These are phyloP conservation scores for Schizothorax lantsangensis DNA, from an alignment of 2,797 vertebrate genomes.

Conservation along the genomic window DNA sequence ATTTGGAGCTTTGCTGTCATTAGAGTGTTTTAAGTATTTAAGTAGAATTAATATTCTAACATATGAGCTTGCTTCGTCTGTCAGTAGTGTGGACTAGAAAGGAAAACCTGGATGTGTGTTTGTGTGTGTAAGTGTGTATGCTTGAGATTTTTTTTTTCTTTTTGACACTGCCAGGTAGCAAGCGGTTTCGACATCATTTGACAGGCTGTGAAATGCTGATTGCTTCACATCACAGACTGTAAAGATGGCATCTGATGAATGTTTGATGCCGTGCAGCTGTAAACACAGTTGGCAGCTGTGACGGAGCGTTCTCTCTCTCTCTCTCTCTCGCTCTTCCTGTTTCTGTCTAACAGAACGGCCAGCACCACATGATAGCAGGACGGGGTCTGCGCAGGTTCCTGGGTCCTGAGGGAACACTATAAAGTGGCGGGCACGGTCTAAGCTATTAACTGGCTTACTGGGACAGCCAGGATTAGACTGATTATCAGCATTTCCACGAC, in stretches of 20 bases:
- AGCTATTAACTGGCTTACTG: constrained; percentile 74
- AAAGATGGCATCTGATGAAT: constrained; percentile 85
- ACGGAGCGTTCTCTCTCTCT: constrained; percentile 56
- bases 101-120: constrained; percentile 68
- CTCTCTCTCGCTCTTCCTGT: constrained; percentile 51
- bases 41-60: constrained; percentile 83
- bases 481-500: constrained; percentile 34
- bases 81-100: constrained; percentile 74
- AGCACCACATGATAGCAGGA: constrained; percentile 72
- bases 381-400: constrained; percentile 73
- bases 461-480: constrained; percentile 69
- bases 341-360: constrained; percentile 69
- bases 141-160: constrained; percentile 70
- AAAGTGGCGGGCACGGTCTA: constrained; percentile 48
- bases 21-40: constrained; percentile 81
- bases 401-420: constrained; percentile 70
- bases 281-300: constrained; percentile 84
- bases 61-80: constrained; percentile 73
- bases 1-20: constrained; percentile 80
- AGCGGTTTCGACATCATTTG: constrained; percentile 80
- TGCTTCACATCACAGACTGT: constrained; percentile 84
- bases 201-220: constrained; percentile 87
- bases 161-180: constrained; percentile 81
- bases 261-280: constrained; percentile 84
- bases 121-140: constrained; percentile 25